Evolutionary conservation across 1,140 invertebrate genomes (phyloP).

Genomic region (Campodea augens): DNA sequence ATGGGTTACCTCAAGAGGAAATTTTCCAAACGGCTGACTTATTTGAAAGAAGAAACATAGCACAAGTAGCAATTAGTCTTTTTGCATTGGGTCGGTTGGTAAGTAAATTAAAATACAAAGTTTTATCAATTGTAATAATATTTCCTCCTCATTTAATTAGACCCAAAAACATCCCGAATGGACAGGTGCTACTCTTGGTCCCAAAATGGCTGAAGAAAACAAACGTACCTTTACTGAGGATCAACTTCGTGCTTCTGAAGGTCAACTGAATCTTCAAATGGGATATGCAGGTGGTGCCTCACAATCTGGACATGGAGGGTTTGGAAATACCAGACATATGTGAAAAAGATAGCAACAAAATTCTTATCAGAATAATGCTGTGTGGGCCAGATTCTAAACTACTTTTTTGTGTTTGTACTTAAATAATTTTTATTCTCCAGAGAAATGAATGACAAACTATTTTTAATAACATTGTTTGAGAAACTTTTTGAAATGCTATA

Average conservation of each 20-base stretch:
- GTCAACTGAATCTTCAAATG: constrained; percentile 84
- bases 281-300: constrained; percentile 87
- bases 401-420: too few species aligned
- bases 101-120: constrained; percentile 27
- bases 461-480: too few species aligned
- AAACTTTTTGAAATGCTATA: too few species aligned
- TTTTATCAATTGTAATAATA: constrained; percentile 7
- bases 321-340: constrained; percentile 92
- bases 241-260: constrained; percentile 75
- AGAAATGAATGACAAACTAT: too few species aligned
- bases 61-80: constrained; percentile 80
- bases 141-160: constrained; percentile 23
- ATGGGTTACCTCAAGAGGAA: constrained; percentile 89
- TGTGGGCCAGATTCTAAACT: too few species aligned
- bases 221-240: constrained; percentile 86
- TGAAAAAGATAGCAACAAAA: too few species aligned
- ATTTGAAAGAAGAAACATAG: constrained; percentile 88
- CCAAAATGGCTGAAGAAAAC: constrained; percentile 88
- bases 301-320: constrained; percentile 65
- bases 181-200: constrained; percentile 68
- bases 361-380: too few species aligned
- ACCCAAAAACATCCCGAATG: constrained; percentile 90
- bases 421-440: too few species aligned
- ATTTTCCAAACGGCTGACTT: constrained; percentile 97
- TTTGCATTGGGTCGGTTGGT: constrained; percentile 76